These are phyloP conservation scores for Hyles vespertilio DNA, from an alignment of 1,140 invertebrate species.

Conservation along the genomic window DNA sequence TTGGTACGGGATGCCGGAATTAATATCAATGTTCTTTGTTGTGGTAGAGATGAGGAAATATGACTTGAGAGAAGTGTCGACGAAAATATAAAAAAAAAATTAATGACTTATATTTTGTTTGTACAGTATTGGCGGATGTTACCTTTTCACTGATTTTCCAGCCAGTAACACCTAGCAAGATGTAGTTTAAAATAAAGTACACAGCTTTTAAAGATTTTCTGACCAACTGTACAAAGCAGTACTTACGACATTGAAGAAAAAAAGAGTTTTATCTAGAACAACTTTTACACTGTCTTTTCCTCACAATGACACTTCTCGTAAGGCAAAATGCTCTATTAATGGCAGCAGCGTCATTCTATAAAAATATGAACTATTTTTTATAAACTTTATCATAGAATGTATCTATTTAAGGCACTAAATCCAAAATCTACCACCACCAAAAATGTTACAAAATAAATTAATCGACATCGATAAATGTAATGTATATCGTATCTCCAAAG, in stretches of 20 bases:
- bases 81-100: constrained; percentile 6
- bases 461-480: constrained; percentile 26
- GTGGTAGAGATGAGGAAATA: constrained; percentile 34
- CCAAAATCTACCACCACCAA: no score
- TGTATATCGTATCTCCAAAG: constrained; percentile 27
- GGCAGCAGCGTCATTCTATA: no score
- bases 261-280: neutral
- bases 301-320: no score
- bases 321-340: no score
- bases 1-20: constrained; percentile 61
- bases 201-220: neutral
- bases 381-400: no score
- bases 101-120: no score
- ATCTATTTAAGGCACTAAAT: no score
- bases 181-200: no score
- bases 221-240: neutral
- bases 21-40: constrained; percentile 74
- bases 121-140: no score
- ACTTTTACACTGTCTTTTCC: neutral
- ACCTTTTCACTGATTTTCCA: no score
- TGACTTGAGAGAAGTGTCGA: constrained; percentile 12
- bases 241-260: neutral
- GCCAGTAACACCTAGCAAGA: no score
- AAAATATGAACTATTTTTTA: no score
- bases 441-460: constrained; percentile 7